These are phyloP conservation scores for Anagyrus pseudococci DNA, from an alignment of 2,888 invertebrate species.

Conservation along the genomic window DNA sequence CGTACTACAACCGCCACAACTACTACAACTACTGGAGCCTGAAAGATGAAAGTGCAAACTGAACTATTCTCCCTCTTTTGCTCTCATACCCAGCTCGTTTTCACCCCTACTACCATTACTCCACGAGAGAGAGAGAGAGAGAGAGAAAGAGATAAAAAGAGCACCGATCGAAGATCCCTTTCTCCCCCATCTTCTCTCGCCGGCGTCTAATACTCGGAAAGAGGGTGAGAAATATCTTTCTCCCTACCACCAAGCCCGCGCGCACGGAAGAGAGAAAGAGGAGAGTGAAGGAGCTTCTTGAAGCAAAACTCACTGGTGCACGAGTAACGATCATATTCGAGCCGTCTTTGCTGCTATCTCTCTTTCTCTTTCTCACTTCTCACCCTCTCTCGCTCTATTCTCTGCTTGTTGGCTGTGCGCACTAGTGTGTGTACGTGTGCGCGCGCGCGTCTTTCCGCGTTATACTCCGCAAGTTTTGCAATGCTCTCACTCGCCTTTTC, in stretches of 20 bases:
- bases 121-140: conserved; percentile 2
- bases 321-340: conserved; percentile 45
- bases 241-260: conserved; percentile 31
- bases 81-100: conserved; percentile 24
- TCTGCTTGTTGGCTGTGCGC: background rate
- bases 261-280: too few species aligned
- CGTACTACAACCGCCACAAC: too few species aligned
- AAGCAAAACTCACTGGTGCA: conserved; percentile 42
- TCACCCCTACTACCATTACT: conserved; percentile 23
- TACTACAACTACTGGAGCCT: background rate
- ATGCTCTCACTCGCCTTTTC: too few species aligned
- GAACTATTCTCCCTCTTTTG: conserved; percentile 22
- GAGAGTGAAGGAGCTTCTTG: conserved; percentile 27
- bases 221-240: conserved; percentile 39
- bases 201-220: conserved; percentile 20
- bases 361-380: background rate
- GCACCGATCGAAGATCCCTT: conserved; percentile 30
- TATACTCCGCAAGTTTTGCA: too few species aligned
- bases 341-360: conserved; percentile 24
- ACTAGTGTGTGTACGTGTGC: too few species aligned
- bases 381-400: background rate
- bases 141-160: too few species aligned
- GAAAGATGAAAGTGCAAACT: conserved; percentile 37
- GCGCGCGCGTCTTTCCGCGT: too few species aligned
- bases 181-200: background rate